Base-by-base conservation (phyloP, 2,888 invertebrate genomes). In the Ceramica pisi region DNA sequence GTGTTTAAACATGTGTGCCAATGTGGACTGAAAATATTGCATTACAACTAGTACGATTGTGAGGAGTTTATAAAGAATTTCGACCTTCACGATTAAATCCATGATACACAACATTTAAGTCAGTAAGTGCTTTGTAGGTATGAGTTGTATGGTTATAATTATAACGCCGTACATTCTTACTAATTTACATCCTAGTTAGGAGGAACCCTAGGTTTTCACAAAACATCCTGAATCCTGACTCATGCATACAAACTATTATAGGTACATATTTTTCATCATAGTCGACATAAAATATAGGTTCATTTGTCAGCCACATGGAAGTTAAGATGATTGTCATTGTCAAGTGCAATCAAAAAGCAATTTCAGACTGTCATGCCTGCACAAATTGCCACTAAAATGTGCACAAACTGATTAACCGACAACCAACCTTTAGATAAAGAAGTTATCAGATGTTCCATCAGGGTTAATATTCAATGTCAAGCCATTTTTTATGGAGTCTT, bases 21-120 rank as follows among this genome's bases (percentile, higher is more conserved):
- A 60, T 21, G 51, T 61, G 50, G 60, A 48, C 57, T 76, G 62
- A 75, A 67, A 80, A 82, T 67, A 76, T 73, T 73, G 76, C 67
- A 84, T 68, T 75, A 74, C 68, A 69, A 60, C 60, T 71, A 70
- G 65, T 67, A 60, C 65, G 26, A 62, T 66, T 80, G 70, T 78
- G 77, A 79, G 78, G 63, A 75, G 79, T 79, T 75, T 73, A 73
- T 82, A 71, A 81, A 83, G 83, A 84, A 87, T 87, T 87, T 85
- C 80, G 84, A 85, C 88, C 87, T 88, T 85, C 84, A 75, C 68
- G 75, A 73, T 78, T 77, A 71, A 81, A 80, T 81, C 81, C 78
- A 78, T 75, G 73, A 71, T 78, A 72, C 68, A 72, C 48, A 62
- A 66, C 66, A 65, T 51, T 61, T 71, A 71, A 48, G 65, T 62